Conservation (phyloP, 37 sponge, comb jelly and placozoan species). For the Oopsacas minuta region DNA sequence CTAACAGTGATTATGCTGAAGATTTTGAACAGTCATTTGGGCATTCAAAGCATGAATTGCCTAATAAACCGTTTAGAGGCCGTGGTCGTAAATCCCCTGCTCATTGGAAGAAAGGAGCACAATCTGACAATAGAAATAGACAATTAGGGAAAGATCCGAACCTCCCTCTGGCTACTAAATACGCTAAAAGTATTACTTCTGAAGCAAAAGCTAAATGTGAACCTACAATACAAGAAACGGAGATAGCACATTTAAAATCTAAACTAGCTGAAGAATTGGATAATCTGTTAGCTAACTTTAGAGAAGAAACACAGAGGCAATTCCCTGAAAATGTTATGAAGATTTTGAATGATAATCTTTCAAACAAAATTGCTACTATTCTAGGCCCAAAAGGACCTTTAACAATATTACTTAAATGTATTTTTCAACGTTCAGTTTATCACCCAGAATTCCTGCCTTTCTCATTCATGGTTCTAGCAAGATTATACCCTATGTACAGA, state of each 20-base stretch:
- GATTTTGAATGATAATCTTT: neutral
- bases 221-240: neutral
- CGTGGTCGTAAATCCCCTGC: neutral
- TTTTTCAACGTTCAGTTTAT: neutral
- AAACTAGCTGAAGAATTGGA: neutral
- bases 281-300: neutral
- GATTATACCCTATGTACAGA: constrained; percentile 10
- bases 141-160: neutral
- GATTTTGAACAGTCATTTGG: constrained; percentile 2
- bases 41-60: neutral
- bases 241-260: neutral
- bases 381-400: neutral
- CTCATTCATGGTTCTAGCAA: neutral
- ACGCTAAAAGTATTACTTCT: neutral
- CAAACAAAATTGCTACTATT: neutral
- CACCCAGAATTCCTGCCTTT: neutral
- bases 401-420: neutral
- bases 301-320: constrained; percentile 6
- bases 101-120: neutral
- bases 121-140: neutral
- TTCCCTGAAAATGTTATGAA: neutral
- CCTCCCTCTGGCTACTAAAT: neutral
- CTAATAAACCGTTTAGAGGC: neutral
- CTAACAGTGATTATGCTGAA: neutral
- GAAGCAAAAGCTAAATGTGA: neutral